A percentile compares a stretch with the other conserved stretches of the same genome.
Conservation (phyloP, 2,888 invertebrate genomes). For the Pandemis corylana region DNA sequence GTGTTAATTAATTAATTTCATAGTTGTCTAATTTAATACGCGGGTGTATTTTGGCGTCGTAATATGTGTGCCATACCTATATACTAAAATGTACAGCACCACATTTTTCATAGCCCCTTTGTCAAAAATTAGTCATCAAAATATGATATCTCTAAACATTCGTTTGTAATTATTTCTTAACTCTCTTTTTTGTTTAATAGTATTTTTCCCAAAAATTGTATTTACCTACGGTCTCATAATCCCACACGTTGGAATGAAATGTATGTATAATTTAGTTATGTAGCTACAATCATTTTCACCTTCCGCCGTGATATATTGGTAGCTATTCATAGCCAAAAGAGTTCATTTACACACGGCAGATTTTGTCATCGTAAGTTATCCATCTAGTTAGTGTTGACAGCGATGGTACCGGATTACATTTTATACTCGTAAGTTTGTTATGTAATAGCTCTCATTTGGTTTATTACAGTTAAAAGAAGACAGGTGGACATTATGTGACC, state of each 20-base stretch:
- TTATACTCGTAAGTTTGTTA: background rate
- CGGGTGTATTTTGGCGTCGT: no score
- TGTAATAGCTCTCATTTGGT: background rate
- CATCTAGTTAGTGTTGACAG: background rate
- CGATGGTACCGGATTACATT: background rate
- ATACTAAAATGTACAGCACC: no score
- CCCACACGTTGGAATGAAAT: conserved; percentile 17
- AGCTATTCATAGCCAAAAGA: conserved; percentile 8
- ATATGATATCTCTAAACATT: no score
- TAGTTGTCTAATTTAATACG: no score
- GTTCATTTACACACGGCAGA: background rate
- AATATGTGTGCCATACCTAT: no score
- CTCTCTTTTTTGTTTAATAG: background rate
- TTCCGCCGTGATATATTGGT: conserved; percentile 5
- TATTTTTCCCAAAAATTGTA: background rate
- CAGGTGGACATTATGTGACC: background rate
- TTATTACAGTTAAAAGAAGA: background rate
- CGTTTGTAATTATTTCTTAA: background rate
- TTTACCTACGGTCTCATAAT: conserved; percentile 5
- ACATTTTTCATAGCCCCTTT: no score
- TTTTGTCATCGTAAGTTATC: background rate
- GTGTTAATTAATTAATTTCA: background rate
- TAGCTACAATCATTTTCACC: background rate
- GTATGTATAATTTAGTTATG: background rate
- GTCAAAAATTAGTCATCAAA: no score